phyloP scores from a whole-genome alignment of 1,140 invertebrate genomes.

The Bombus pascuorum region DNA sequence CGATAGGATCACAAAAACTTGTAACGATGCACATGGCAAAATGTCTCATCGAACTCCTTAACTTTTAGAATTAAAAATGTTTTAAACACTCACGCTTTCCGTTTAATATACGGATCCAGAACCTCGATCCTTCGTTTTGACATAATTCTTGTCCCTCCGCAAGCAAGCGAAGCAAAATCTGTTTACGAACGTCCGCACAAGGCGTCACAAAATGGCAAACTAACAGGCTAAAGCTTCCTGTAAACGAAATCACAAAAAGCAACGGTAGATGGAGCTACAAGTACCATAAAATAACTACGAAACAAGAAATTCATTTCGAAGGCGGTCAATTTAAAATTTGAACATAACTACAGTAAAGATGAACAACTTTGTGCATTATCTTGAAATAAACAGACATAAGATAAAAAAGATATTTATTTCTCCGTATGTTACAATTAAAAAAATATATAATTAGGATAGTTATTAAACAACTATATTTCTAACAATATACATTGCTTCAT shows the following conservation, averaged over 20 bases:
- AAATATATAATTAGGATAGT: constrained; percentile 35
- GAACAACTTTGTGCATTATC: background rate
- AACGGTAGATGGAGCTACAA: constrained; percentile 48
- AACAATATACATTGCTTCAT: constrained; percentile 91
- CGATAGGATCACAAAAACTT: constrained; percentile 44
- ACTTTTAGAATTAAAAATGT: constrained; percentile 5
- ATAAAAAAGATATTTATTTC: constrained; percentile 49
- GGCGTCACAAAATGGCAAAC: constrained; percentile 81
- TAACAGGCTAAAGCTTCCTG: constrained; percentile 54
- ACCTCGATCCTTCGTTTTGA: constrained; percentile 93
- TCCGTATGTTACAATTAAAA: constrained; percentile 43
- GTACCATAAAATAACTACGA: background rate
- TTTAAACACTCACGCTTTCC: constrained; percentile 85
- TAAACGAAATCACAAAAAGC: constrained; percentile 16
- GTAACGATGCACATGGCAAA: constrained; percentile 68
- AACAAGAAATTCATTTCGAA: background rate
- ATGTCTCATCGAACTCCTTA: constrained; percentile 32
- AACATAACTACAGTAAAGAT: background rate
- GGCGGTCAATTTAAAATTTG: constrained; percentile 12
- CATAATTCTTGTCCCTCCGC: constrained; percentile 82
- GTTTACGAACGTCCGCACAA: constrained; percentile 68
- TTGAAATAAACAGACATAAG: background rate
- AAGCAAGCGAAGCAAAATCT: constrained; percentile 60
- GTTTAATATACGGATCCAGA: constrained; percentile 90
- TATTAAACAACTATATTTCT: constrained; percentile 83